phyloP scores from a whole-genome alignment of 2,888 invertebrate genomes.

The Cataglyphis rosenhaueri region DNA sequence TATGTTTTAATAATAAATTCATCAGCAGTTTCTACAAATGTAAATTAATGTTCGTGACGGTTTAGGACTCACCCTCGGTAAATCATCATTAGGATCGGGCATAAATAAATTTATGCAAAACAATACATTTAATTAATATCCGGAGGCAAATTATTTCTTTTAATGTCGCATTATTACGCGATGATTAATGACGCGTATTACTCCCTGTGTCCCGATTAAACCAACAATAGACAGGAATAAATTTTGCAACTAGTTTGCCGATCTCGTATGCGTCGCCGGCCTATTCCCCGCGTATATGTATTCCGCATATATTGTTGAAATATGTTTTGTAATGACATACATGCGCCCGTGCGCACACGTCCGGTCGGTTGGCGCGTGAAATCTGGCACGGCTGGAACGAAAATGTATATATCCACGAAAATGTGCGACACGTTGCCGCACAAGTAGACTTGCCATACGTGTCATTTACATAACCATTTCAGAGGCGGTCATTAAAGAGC shows the following conservation, averaged over 20 bases:
- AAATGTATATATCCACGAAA: conserved; percentile 72
- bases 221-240: conserved; percentile 48
- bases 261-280: conserved; percentile 37
- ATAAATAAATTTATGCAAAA: conserved; percentile 46
- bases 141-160: conserved; percentile 50
- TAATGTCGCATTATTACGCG: conserved; percentile 49
- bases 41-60: conserved; percentile 25
- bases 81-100: conserved; percentile 44
- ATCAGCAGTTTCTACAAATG: conserved; percentile 27
- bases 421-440: conserved; percentile 59
- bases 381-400: conserved; percentile 65
- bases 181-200: conserved; percentile 49
- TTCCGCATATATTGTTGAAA: conserved; percentile 32
- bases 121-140: conserved; percentile 56
- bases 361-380: conserved; percentile 58
- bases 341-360: conserved; percentile 13
- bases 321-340: conserved; percentile 56
- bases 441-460: conserved; percentile 36
- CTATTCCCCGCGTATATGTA: conserved; percentile 7
- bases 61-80: conserved; percentile 29
- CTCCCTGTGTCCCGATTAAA: conserved; percentile 45
- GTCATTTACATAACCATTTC: conserved; percentile 40
- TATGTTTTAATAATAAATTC: conserved; percentile 1
- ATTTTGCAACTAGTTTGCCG: conserved; percentile 45
- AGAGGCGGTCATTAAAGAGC: conserved; percentile 27